Evolutionary conservation across 2,113 vertebrate genomes (phyloP).

Genomic region (Thalassoma bifasciatum): DNA sequence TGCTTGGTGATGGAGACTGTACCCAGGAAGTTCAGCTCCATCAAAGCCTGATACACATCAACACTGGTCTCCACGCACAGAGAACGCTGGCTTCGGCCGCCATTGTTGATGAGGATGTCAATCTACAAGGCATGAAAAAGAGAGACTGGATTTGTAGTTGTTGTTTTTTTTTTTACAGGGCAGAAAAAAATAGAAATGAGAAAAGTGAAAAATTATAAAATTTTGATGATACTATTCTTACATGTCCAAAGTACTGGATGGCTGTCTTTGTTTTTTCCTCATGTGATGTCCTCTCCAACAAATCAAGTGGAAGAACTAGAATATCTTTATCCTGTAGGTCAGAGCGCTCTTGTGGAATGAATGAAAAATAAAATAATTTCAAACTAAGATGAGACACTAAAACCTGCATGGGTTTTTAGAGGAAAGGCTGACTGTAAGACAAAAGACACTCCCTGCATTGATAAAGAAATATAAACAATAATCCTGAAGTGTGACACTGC

Average conservation of each 20-base stretch:
- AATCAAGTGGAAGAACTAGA: conserved; percentile 91
- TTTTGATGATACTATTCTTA: conserved; percentile 61
- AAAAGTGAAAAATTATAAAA: background rate
- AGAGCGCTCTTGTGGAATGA: conserved; percentile 82
- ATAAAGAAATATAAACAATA: background rate
- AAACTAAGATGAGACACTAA: background rate
- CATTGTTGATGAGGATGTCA: conserved; percentile 93
- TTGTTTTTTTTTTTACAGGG: background rate
- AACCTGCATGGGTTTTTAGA: background rate
- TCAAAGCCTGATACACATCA: conserved; percentile 88
- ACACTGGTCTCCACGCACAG: conserved; percentile 87
- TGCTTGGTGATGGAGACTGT: conserved; percentile 92
- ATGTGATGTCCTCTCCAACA: conserved; percentile 87
- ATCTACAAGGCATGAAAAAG: conserved; percentile 79
- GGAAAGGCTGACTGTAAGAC: background rate
- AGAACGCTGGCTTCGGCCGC: conserved; percentile 91
- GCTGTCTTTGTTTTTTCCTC: conserved; percentile 85
- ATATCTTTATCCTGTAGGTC: conserved; percentile 87
- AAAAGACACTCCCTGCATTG: background rate
- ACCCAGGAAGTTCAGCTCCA: conserved; percentile 93
- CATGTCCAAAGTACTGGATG: conserved; percentile 91
- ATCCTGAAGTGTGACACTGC: background rate
- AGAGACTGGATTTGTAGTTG: background rate
- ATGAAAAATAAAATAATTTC: background rate
- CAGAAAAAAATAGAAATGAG: background rate